A percentile compares a stretch with the other conserved stretches of the same genome.
Conservation (phyloP, 23 tunicate genomes). For the Styela clava region DNA sequence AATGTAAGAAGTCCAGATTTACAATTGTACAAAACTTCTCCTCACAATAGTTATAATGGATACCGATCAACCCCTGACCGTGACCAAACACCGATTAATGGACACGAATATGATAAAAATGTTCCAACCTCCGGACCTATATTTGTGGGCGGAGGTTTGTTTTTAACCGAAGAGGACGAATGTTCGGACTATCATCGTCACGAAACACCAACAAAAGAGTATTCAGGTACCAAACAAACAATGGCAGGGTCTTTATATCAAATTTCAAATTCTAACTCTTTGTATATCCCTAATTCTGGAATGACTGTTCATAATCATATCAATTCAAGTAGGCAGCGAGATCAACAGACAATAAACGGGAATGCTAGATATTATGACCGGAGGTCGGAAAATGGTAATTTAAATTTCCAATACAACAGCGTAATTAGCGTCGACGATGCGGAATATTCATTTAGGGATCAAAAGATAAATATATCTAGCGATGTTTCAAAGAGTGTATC, state of each 20-base stretch:
- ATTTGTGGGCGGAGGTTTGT: conserved; percentile 3
- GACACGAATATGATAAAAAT: background rate
- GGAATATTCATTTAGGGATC: background rate
- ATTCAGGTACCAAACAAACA: background rate
- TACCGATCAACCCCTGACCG: background rate
- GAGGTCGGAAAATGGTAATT: background rate
- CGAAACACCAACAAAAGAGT: background rate
- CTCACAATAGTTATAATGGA: background rate
- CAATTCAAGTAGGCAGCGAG: background rate
- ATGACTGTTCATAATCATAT: background rate
- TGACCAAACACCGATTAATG: background rate
- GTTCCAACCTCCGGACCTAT: background rate
- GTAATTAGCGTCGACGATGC: conserved; percentile 12
- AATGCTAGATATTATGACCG: background rate
- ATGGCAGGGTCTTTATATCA: background rate
- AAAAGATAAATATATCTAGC: background rate
- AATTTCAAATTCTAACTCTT: background rate
- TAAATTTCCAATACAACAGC: background rate
- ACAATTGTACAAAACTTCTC: background rate
- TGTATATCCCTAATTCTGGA: background rate
- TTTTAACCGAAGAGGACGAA: background rate
- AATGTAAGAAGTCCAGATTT: background rate
- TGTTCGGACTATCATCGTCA: background rate
- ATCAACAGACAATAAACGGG: background rate
- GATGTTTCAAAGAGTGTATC: background rate